Percentiles rank a stretch among this genome's conserved stretches.
These are phyloP conservation scores for Pyrgus malvae DNA, from an alignment of 2,888 invertebrate genomes.

Conservation along the genomic window DNA sequence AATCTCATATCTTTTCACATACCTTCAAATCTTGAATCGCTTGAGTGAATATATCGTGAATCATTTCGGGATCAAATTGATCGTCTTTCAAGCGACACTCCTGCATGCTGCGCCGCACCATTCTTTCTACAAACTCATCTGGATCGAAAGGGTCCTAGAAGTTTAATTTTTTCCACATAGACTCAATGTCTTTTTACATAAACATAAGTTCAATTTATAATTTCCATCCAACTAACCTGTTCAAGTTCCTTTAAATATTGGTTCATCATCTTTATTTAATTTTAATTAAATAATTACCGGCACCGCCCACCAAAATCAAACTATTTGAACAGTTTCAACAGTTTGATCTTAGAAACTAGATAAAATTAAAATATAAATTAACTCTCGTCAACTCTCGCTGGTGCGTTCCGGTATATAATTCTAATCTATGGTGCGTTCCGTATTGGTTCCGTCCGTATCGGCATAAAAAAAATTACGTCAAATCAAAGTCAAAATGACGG, in stretches of 20 bases:
- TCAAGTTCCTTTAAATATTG: constrained; percentile 94
- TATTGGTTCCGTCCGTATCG: too few relatives aligned
- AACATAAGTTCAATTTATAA: too few relatives aligned
- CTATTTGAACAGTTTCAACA: background rate
- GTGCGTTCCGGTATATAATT: too few relatives aligned
- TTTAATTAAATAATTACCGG: too few relatives aligned
- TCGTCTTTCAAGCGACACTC: constrained; percentile 85
- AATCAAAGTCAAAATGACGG: too few relatives aligned
- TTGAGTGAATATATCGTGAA: constrained; percentile 96
- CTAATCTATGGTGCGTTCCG: too few relatives aligned
- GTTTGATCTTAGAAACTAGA: too few relatives aligned
- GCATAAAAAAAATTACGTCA: too few relatives aligned
- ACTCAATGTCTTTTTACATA: too few relatives aligned
- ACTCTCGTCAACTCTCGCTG: too few relatives aligned
- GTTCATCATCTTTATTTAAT: constrained; percentile 92
- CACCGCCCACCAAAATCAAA: background rate
- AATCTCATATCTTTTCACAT: background rate
- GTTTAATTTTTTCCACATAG: background rate
- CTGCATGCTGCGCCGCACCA: constrained; percentile 96
- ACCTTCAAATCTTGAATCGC: constrained; percentile 91
- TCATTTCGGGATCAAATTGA: constrained; percentile 90
- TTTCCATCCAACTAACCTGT: constrained; percentile 85
- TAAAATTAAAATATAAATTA: too few relatives aligned
- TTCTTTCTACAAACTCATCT: constrained; percentile 97
- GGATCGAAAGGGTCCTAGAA: constrained; percentile 97